Evolutionary conservation across 2,888 invertebrate species (phyloP), one percentile per base, ranked within the genome.

Genomic region (Octodonta nipae): DNA sequence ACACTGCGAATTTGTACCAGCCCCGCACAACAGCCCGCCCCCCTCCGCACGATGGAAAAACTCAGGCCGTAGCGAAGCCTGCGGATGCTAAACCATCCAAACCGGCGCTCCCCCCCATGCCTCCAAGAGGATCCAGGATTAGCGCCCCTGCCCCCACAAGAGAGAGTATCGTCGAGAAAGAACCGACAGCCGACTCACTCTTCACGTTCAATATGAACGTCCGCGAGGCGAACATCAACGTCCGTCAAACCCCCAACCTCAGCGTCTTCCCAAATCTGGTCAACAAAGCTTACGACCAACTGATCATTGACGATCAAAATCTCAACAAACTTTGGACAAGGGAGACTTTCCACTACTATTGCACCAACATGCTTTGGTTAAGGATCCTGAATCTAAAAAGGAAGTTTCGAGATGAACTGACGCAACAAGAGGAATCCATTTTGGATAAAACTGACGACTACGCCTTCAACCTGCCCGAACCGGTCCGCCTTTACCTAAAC

Each of bases 381-480:
- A 2, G 30, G 3, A 30, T 30, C 13, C 10, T 30, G 1, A 13
- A 13, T 6, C 11, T 30, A n/a, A 30, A 30, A 10, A 1, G 2
- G 4, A 30, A 30, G n/a, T 25, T 24, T 2, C 13, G 22, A 10
- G n/a, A 30, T 3, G 30, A 30, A 15, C 2, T 30, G 1, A 30
- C 30, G 1, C 14, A 11, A 6, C 4, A 4, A 2, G 31, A 31
- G 1, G n/a, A 1, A 1, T 1, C 2, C 1, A 16, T 31, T 10
- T 1, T 14, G 2, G 14, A 25, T 5, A 31, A 31, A n/a, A 13
- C n/a, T 11, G 15, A 24, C 13, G 3, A 5, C 13, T 31, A 13
- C 5, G n/a, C 31, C 2, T 31, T 31, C 10, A 31, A 31, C 31
- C 12, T 25, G 1, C 31, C 31, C 1, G 25, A 31, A n/a, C 31